Evolutionary conservation across 23 tunicate genomes (phyloP), one percentile per base, ranked within the genome.

Genomic region (Halocynthia roretzi): DNA sequence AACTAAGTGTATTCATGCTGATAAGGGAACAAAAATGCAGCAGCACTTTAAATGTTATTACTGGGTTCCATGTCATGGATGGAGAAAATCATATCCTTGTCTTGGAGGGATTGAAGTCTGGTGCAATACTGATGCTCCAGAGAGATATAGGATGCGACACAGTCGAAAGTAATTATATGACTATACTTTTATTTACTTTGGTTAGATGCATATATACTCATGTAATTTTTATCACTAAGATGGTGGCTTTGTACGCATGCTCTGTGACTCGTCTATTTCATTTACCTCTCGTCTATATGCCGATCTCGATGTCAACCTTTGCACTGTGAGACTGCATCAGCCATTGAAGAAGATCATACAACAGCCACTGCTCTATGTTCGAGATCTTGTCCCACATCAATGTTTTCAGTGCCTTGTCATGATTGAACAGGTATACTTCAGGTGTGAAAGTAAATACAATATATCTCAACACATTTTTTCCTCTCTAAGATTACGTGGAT

Each of bases 11-110:
- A 31, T 31, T 31, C 44, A 31, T 31, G 44, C 44, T 68, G 18
- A 0, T 31, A 72, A 90, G 88, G 61, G 84, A 85, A 66, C 92
- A 92, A 53, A 85, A 82, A 63, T 68, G 56, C 44, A 82, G 92
- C 74, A 71, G 50, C 8, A 83, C 79, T 7, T 70, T 92, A 44
- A 93, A 92, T 62, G 83, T 92, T 51, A 67, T 92, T 50, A 92
- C 98, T 53, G 98, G 98, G 18, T 92, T 92, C 66, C 98, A 92
- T 62, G 82, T 92, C 10, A 79, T 92, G 52, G 98, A 92, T 69
- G 98, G 92, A 50, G 84, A 92, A 53, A 14, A 78, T 49, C 98
- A 92, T 79, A 55, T 86, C 51, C 57, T 92, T 75, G 98, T 92
- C 81, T 73, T 92, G 61, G 98, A 92, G 64, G 98, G 98, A 5